phyloP scores from a whole-genome alignment of 2,113 vertebrate genomes.

The Pseudolaguvia tuberculata region DNA sequence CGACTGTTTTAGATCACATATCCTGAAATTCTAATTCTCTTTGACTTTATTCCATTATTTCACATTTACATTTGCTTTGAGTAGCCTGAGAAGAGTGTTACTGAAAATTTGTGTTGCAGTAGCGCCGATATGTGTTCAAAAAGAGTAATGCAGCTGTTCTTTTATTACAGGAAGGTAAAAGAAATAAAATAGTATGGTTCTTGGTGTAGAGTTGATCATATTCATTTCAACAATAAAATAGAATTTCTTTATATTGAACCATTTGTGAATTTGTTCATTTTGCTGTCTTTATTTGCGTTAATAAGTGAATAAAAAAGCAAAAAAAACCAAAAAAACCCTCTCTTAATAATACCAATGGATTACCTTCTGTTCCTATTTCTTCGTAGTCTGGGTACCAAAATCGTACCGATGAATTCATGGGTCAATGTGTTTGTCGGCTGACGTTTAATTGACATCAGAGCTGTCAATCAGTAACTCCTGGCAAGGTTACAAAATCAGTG shows the following conservation, averaged over 20 bases:
- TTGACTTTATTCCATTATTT: not conserved
- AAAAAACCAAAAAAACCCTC: too few relatives aligned
- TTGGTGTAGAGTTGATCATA: not conserved
- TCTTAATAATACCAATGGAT: too few relatives aligned
- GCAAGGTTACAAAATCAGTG: slow-evolving; percentile 12
- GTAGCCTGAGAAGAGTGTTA: not conserved
- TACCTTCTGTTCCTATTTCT: not conserved
- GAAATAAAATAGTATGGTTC: not conserved
- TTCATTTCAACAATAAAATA: not conserved
- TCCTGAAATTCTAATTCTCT: not conserved
- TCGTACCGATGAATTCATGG: not conserved
- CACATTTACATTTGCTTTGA: not conserved
- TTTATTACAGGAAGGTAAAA: not conserved
- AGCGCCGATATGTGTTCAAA: slow-evolving; percentile 24
- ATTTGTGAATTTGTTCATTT: too few relatives aligned
- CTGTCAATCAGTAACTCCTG: slow-evolving; percentile 36
- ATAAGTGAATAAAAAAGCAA: too few relatives aligned
- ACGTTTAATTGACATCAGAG: not conserved
- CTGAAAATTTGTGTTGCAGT: not conserved
- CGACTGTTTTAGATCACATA: not conserved
- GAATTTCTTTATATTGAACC: too few relatives aligned
- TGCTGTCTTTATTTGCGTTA: too few relatives aligned
- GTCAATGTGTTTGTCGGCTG: slow-evolving; percentile 7
- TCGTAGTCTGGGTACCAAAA: not conserved
- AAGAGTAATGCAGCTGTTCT: slow-evolving; percentile 1